Conservation (phyloP, 1,140 invertebrate species). For the Plectus sambesii region DNA sequence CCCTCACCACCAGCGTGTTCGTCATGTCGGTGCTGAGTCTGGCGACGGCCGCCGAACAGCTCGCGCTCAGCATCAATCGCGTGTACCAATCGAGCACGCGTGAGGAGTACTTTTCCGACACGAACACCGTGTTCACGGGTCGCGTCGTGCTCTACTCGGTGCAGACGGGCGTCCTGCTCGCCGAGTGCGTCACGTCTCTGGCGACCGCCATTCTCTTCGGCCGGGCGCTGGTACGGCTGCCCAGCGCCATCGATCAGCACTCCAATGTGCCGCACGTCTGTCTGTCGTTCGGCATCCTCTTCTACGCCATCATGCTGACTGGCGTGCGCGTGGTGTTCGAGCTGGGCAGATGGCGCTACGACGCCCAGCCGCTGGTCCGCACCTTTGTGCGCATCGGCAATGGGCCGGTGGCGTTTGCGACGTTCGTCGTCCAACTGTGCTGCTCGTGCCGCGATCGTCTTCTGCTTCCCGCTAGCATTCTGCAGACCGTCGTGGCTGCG, state of each 20-base stretch:
- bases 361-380: conserved; percentile 34
- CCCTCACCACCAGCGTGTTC: conserved; percentile 30
- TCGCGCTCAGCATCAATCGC: conserved; percentile 34
- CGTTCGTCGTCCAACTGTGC: conserved; percentile 38
- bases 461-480: conserved; percentile 30
- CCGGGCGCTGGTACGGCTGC: conserved; percentile 14
- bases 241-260: conserved; percentile 20
- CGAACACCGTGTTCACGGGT: conserved; percentile 24
- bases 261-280: conserved; percentile 30
- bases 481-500: conserved; percentile 36
- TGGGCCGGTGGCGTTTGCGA: conserved; percentile 38
- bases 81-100: conserved; percentile 41
- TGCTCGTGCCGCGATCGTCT: conserved; percentile 12
- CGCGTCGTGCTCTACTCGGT: conserved; percentile 39
- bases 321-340: conserved; percentile 42
- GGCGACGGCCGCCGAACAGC: conserved; percentile 34
- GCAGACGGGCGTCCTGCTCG: conserved; percentile 30
- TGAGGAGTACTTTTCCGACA: conserved; percentile 11
- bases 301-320: conserved; percentile 39
- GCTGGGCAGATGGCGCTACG: conserved; percentile 41
- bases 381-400: conserved; percentile 41
- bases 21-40: conserved; percentile 31
- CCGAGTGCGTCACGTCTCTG: conserved; percentile 31
- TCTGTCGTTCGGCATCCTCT: conserved; percentile 36
- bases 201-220: conserved; percentile 32